A percentile compares a stretch with the other conserved stretches of the same genome.
Evolutionary conservation across 2,797 vertebrate species (phyloP).

Genomic region (Sebastes elongatus): DNA sequence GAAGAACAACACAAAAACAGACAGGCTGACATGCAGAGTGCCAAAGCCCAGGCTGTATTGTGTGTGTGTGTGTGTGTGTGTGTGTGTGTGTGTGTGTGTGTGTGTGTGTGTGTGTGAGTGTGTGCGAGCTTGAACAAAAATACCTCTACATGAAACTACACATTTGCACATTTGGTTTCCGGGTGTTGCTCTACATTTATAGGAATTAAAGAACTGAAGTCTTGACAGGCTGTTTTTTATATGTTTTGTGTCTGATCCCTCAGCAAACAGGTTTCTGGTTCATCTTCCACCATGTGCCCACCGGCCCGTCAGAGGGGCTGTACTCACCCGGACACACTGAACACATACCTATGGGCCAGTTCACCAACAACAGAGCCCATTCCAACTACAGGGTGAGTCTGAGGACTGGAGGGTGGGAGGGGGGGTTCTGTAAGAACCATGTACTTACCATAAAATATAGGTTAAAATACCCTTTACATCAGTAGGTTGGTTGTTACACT

Average conservation of each 20-base stretch:
- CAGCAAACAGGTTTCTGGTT: conserved; percentile 99
- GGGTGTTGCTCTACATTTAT: neutral
- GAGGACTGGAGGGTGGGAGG: neutral
- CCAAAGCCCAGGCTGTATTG: neutral
- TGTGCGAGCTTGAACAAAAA: neutral
- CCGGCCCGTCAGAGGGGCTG: conserved; percentile 91
- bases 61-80: neutral
- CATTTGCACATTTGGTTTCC: neutral
- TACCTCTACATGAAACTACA: neutral
- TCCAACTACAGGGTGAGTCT: conserved; percentile 95
- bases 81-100: neutral
- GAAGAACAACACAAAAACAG: conserved; percentile 25
- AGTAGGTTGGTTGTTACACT: neutral
- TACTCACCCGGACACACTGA: conserved; percentile 93
- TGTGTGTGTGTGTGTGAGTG: neutral
- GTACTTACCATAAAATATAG: neutral
- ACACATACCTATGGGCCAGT: conserved; percentile 91
- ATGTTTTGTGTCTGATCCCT: conserved; percentile 20
- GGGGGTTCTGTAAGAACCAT: no score
- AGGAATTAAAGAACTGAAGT: neutral
- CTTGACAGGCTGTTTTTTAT: neutral
- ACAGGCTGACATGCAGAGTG: conserved; percentile 4
- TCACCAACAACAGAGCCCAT: conserved; percentile 94
- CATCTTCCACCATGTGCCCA: conserved; percentile 94
- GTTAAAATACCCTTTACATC: neutral